phyloP scores from a whole-genome alignment of 2,797 vertebrate genomes.

The Chiroxiphia lanceolata region DNA sequence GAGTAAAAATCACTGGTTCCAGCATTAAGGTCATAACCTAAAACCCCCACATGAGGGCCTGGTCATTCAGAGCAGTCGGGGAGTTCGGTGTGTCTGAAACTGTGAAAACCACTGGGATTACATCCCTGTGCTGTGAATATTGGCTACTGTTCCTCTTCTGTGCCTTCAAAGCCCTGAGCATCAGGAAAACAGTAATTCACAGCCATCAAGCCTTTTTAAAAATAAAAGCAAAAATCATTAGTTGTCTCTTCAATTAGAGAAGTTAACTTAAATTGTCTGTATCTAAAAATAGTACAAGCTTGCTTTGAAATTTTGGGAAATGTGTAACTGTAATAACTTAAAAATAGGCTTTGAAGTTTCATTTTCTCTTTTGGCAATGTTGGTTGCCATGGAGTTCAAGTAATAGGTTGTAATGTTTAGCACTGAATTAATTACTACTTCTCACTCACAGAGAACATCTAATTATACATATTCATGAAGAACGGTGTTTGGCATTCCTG shows the following conservation, averaged over 20 bases:
- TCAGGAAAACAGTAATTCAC: background rate
- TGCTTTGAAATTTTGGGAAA: conserved; percentile 70
- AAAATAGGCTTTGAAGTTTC: conserved; percentile 78
- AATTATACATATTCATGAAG: conserved; percentile 83
- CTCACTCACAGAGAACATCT: conserved; percentile 82
- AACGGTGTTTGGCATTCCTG: conserved; percentile 69
- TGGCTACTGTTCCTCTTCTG: background rate
- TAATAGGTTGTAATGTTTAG: conserved; percentile 85
- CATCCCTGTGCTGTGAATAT: background rate
- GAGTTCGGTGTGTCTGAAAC: background rate
- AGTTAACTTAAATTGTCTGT: conserved; percentile 60
- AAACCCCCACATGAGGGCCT: accelerated
- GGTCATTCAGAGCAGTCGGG: background rate
- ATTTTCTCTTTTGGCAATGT: conserved; percentile 75
- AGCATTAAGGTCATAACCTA: background rate
- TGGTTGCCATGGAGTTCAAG: conserved; percentile 84
- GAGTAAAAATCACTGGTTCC: background rate
- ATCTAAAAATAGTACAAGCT: conserved; percentile 57
- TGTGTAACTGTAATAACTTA: conserved; percentile 73
- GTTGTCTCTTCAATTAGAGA: background rate
- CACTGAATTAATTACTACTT: conserved; percentile 85
- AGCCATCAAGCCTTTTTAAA: background rate
- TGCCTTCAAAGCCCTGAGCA: background rate
- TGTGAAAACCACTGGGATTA: background rate
- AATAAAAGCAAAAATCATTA: background rate